Evolutionary conservation across 2,888 invertebrate genomes (phyloP), one percentile per base, ranked within the genome.

Genomic region (Perithous albicinctus): DNA sequence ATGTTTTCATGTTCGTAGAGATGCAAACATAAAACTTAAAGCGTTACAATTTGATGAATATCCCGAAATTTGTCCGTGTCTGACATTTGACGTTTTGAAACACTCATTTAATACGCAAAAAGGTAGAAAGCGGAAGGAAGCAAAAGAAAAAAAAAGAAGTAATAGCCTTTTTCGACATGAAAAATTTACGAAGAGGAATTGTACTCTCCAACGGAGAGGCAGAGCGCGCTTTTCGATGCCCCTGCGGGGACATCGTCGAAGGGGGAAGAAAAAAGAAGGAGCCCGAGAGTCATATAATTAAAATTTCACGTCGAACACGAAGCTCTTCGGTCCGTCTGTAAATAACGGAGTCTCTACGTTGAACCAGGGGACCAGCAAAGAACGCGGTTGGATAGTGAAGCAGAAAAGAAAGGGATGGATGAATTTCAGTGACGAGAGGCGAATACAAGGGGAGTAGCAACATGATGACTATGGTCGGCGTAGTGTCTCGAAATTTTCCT

Each of bases 281-380:
- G 29, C 69, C 63, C 77, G 69, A 46, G 76, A 77, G 77, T 77
- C 77, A 69, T 63, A 74, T 74, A 79, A 79, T 79, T 79, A 79
- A 79, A 74, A 79, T 79, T 67, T 74, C 74, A 74, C 74, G 79
- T 74, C 74, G 67, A 79, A 79, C 74, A 74, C 67, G 67, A 48
- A 69, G 43, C 79, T 74, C 74, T 61, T 74, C 67, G 73, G 79
- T 67, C 73, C 74, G 67, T 63, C 74, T 69, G 79, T 69, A 59
- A 80, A 80, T 76, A 77, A 76, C 76, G 76, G 67, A 35, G 32
- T 38, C 46, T 38, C 46, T 41, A 32, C 29, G 56, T 26, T n/a
- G 59, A 59, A 66, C 23, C 59, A 38, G 46, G 59, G 66, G 23
- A 67, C 59, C n/a, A 54, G 82, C 72, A 81, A 66, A 80, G 43